Percentiles rank a stretch among this genome's conserved stretches.
Evolutionary conservation across 2,797 vertebrate genomes (phyloP).

Genomic region (Pitangus sulphuratus): DNA sequence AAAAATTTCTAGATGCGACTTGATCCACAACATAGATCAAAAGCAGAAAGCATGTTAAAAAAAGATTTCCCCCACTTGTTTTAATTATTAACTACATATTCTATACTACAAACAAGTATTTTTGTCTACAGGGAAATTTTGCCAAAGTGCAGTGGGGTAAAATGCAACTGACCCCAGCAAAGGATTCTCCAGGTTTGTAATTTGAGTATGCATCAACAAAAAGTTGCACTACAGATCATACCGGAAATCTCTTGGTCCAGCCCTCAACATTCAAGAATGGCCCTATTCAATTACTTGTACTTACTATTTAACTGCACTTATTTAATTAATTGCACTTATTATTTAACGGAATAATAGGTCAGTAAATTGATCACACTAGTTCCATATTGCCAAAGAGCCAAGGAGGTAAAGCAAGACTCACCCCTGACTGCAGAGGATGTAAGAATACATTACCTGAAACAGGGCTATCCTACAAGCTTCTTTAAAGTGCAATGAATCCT

Average conservation of each 20-base stretch:
- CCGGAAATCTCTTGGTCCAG: background rate
- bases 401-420: background rate
- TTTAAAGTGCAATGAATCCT: background rate
- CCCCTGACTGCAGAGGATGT: background rate
- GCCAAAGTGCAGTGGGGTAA: background rate
- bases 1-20: conserved; percentile 38
- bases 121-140: background rate
- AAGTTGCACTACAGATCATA: background rate
- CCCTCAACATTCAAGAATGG: background rate
- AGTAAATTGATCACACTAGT: background rate
- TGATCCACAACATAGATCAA: conserved; percentile 35
- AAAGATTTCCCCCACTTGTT: background rate
- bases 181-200: background rate
- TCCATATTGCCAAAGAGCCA: background rate
- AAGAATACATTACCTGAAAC: background rate
- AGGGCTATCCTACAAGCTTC: background rate
- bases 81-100: conserved; percentile 19
- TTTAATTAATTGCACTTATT: background rate
- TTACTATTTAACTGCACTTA: background rate
- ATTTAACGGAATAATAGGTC: background rate
- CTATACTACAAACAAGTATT: conserved; percentile 14
- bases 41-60: conserved; percentile 9
- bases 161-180: background rate
- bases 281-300: background rate
- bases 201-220: background rate